These are phyloP conservation scores for Cheiracanthium punctorium DNA, from an alignment of 2,888 invertebrate genomes.

Conservation along the genomic window DNA sequence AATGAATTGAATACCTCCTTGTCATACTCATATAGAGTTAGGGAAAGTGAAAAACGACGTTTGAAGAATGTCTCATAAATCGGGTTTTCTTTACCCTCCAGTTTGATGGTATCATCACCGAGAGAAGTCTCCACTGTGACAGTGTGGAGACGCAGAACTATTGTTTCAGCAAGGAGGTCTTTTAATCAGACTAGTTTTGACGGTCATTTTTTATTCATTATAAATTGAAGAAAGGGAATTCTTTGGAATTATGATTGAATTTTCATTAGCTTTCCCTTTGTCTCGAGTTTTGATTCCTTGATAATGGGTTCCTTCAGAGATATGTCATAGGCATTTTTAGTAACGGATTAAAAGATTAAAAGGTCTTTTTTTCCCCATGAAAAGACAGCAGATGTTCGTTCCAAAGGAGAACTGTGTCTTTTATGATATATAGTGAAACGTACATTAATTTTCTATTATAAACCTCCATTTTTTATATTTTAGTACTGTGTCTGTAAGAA, in stretches of 20 bases:
- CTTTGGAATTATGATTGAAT: neutral
- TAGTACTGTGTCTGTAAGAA: no score
- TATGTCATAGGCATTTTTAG: neutral
- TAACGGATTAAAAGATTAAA: neutral
- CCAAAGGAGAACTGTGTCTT: neutral
- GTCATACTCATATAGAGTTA: conserved; percentile 20
- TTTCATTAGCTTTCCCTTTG: neutral
- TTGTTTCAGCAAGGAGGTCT: conserved; percentile 43
- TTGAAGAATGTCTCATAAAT: conserved; percentile 51
- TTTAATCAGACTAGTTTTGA: conserved; percentile 46
- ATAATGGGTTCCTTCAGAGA: neutral
- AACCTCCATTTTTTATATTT: no score
- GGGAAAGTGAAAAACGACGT: conserved; percentile 65
- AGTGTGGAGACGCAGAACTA: conserved; percentile 40
- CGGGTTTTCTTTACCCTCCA: conserved; percentile 28
- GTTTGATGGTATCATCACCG: conserved; percentile 35
- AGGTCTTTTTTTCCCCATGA: neutral
- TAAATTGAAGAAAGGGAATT: neutral
- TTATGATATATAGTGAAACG: no score
- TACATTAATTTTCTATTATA: no score
- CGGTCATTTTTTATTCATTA: neutral
- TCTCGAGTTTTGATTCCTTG: neutral
- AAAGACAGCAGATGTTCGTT: neutral
- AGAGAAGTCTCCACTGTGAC: conserved; percentile 41
- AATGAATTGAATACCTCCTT: conserved; percentile 14